Evolutionary conservation across 2,888 invertebrate genomes (phyloP), one percentile per base, ranked within the genome.

Genomic region (Drosophila flavopinicola): DNA sequence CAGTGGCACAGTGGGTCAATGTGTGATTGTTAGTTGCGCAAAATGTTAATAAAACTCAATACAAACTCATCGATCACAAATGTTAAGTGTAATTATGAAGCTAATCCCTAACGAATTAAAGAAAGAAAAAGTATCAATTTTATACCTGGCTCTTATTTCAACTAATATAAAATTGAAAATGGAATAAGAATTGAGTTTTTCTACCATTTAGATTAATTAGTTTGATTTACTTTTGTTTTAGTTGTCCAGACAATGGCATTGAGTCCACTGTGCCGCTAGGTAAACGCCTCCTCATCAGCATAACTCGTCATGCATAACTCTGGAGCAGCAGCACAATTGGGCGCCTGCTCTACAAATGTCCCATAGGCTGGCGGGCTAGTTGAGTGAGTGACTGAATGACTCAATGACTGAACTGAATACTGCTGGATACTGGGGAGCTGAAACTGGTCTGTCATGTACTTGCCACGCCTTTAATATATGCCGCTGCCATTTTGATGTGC

Each of bases 271-370:
- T 82, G 30, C 32, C 5, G 45, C 25, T 52, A 58, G 49, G 75
- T 78, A 61, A 73, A 77, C 75, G 75, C 79, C 83, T 74, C 30
- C 74, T 83, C 74, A 80, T 82, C 79, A 78, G 74, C 83, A 80
- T 76, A 76, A 74, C 83, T 80, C 66, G 63, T 78, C 78, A 82
- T 74, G 80, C 80, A 82, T 76, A 83, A 78, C 83, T 65, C 48
- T 64, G 44, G 32, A 54, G 49, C 69, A 66, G 77, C 60, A 58
- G 45, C 64, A 60, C 49, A 71, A 61, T 56, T 58, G 49, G 47
- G 54, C 41, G 60, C 49, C 54, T 66, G 64, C 67, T 57, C 69
- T 69, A 61, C 66, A 71, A 75, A 68, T 68, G 66, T 68, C 57
- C 49, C 68, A 60, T 60, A 71, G 71, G 53, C 71, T 48, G 35